These are phyloP conservation scores for Carettochelys insculpta DNA, from an alignment of 2,113 vertebrate species.

Conservation along the genomic window DNA sequence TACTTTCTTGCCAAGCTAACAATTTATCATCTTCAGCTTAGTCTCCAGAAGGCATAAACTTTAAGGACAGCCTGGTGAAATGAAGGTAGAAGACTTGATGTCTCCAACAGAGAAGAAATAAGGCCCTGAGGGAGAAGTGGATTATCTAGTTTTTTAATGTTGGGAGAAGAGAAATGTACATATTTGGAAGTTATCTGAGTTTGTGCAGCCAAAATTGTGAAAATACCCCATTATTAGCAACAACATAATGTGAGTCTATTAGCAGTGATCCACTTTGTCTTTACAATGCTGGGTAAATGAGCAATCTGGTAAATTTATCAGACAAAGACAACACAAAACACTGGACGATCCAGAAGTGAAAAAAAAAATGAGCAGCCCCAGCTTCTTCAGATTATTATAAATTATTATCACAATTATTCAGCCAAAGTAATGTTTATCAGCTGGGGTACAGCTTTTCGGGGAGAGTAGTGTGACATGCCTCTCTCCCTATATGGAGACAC, in stretches of 20 bases:
- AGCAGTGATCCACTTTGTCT: slow-evolving; percentile 33
- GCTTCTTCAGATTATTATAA: slow-evolving; percentile 40
- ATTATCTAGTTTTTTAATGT: neutral
- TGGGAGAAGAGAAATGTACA: neutral
- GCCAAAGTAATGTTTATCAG: slow-evolving; percentile 23
- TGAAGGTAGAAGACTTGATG: slow-evolving; percentile 17
- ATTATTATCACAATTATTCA: slow-evolving; percentile 19
- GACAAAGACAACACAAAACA: slow-evolving; percentile 48
- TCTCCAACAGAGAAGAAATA: neutral
- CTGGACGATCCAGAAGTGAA: slow-evolving; percentile 16
- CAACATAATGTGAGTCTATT: slow-evolving; percentile 15
- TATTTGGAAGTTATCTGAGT: neutral
- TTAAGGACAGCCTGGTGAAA: slow-evolving; percentile 45
- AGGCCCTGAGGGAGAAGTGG: slow-evolving; percentile 8
- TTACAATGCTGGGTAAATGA: slow-evolving; percentile 28
- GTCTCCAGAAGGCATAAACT: slow-evolving; percentile 46
- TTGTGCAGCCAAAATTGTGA: neutral
- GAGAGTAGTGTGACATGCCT: slow-evolving; percentile 18
- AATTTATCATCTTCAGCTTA: slow-evolving; percentile 54
- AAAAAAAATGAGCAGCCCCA: slow-evolving; percentile 32
- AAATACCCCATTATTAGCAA: slow-evolving; percentile 34
- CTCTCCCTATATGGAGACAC: neutral
- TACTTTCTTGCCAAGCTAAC: slow-evolving; percentile 55
- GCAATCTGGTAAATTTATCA: neutral
- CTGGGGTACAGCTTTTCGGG: slow-evolving; percentile 7